Base-by-base conservation (phyloP, 2,113 vertebrate species). In the Pterocles orientalis region DNA sequence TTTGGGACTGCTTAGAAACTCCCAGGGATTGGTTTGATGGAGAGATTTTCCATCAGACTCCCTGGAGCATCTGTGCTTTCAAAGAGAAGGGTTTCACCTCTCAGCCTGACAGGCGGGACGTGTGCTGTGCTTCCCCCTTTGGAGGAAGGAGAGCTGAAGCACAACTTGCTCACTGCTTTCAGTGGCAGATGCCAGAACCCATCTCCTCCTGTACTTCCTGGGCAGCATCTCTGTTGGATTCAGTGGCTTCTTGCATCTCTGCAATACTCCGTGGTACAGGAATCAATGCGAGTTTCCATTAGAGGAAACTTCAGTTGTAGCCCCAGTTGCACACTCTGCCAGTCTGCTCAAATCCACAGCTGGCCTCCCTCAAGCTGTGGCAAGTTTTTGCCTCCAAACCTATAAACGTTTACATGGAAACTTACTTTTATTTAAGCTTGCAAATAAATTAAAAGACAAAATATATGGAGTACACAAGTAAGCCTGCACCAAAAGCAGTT, bases 1-100 rank as follows among this genome's bases (percentile, higher is more conserved):
- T 87, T 75, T 95, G 91, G 71, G 79, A 83, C 80, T 92, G 87
- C 21, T 92, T 81, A 43, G 57, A 94, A 51, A 7, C 66, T 87
- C 91, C 20, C 47, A 78, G 82, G 86, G 72, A 14, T 70, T 94
- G 34, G 23, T 77, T 69, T 84, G 86, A 48, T 92, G 76, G 78
- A 93, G 53, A 91, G 84, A 73, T 93, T 80, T 94, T 90, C 76
- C 29, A 56, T 28, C 61, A 69, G 66, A 39, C 86, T 95, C 78
- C 34, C 60, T 54, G 51, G 39, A 88, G 78, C 50, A 73, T 60
- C 57, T 51, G 57, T 78, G 43, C 64, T 83, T 94, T 81, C 72
- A n/a, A 58, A 85, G 62, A 90, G 34, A 53, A 93, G 50, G 31
- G 17, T 82, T 88, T 89, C 54, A 18, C 29, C 87, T 71, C 36